Conservation (phyloP, 2,797 vertebrate genomes). For the Parambassis ranga region DNA sequence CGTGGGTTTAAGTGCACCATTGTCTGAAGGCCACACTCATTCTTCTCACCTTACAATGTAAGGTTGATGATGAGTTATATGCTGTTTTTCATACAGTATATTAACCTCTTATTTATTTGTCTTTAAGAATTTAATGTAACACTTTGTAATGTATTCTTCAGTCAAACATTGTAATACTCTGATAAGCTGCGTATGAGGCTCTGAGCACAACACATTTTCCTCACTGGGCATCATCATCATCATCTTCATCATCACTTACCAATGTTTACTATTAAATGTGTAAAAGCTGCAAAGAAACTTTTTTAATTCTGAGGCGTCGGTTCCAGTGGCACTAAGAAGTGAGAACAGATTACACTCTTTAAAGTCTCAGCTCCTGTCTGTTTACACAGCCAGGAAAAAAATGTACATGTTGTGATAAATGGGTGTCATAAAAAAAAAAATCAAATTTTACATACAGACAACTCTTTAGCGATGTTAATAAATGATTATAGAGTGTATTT, state of each 20-base stretch:
- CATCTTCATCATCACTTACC: no score
- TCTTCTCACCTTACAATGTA: no score
- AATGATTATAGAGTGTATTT: not conserved
- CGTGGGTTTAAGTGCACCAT: no score
- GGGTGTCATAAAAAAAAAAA: no score
- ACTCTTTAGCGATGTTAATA: not conserved
- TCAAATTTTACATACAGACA: not conserved
- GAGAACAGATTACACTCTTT: slow-evolving; percentile 18
- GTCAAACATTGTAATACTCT: no score
- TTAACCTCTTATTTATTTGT: no score
- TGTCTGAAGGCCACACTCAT: no score
- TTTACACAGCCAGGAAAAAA: slow-evolving; percentile 6
- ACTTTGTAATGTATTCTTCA: no score
- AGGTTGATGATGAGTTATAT: no score
- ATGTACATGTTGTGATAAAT: not conserved
- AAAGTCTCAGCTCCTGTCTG: slow-evolving; percentile 1
- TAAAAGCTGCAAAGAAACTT: not conserved
- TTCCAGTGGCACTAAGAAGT: not conserved
- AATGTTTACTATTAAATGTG: slow-evolving; percentile 1
- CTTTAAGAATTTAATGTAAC: no score
- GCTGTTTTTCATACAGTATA: no score
- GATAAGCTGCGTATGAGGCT: not conserved
- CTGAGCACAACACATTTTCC: not conserved
- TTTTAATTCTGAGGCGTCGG: no score
- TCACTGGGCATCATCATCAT: not conserved